Evolutionary conservation across 2,797 vertebrate species (phyloP).

Genomic region (Myotis daubentonii): DNA sequence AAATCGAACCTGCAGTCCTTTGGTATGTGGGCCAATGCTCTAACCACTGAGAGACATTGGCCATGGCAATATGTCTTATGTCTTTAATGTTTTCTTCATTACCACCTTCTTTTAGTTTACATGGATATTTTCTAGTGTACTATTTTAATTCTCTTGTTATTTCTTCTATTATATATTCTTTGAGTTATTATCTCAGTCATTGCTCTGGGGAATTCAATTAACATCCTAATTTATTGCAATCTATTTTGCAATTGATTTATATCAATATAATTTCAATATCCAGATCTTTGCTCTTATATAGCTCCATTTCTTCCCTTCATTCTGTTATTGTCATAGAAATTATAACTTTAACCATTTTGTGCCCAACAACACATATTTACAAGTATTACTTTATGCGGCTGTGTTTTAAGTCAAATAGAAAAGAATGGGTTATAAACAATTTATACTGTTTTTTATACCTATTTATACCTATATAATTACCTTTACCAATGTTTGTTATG

Average conservation of each 20-base stretch:
- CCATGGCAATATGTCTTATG: not conserved
- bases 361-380: not conserved
- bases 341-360: not conserved
- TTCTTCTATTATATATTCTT: not conserved
- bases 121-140: not conserved
- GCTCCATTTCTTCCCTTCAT: not conserved
- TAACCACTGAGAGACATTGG: too few relatives aligned
- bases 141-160: slow-evolving; percentile 5
- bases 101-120: not conserved
- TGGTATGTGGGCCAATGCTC: too few relatives aligned
- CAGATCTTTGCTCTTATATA: not conserved
- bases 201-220: not conserved
- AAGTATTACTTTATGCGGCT: not conserved
- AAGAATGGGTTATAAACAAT: not conserved
- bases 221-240: not conserved
- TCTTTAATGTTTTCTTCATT: not conserved
- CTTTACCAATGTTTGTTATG: not conserved
- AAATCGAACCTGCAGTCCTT: too few relatives aligned
- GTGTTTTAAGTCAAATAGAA: not conserved
- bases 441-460: not conserved
- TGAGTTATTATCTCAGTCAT: not conserved
- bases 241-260: not conserved
- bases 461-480: not conserved
- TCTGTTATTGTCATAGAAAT: not conserved
- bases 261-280: not conserved